Evolutionary conservation across 2,888 invertebrate genomes (phyloP).

Genomic region (Philhelius pedissequus): DNA sequence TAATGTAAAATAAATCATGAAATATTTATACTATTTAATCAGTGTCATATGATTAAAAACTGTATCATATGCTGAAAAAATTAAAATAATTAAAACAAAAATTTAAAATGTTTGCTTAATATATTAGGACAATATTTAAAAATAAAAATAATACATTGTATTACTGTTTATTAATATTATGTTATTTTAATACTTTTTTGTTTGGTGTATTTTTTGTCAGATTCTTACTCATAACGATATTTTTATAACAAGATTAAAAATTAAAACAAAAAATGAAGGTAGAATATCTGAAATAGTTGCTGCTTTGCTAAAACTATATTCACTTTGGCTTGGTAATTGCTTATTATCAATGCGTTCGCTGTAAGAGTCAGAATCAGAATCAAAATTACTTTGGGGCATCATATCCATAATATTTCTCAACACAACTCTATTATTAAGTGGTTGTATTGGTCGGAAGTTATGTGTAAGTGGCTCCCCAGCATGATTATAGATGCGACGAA

Average conservation of each 20-base stretch:
- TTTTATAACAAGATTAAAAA: slow-evolving; percentile 16
- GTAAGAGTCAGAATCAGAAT: background rate
- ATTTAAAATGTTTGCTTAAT: slow-evolving; percentile 1
- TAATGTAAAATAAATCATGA: too few relatives aligned
- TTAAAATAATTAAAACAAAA: background rate
- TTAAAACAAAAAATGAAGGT: background rate
- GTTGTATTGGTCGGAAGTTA: slow-evolving; percentile 91
- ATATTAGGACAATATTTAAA: slow-evolving; percentile 29
- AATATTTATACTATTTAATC: too few relatives aligned
- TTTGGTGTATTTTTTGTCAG: background rate
- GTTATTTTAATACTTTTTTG: slow-evolving; percentile 45
- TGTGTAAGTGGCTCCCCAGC: slow-evolving; percentile 85
- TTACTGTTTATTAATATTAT: slow-evolving; percentile 24
- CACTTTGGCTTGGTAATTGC: background rate
- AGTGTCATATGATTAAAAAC: too few relatives aligned
- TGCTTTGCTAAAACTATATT: slow-evolving; percentile 1
- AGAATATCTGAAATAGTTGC: background rate
- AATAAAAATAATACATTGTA: slow-evolving; percentile 60
- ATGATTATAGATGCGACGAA: slow-evolving; percentile 84
- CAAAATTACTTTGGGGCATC: background rate
- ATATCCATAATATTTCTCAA: slow-evolving; percentile 71
- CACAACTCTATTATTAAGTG: slow-evolving; percentile 85
- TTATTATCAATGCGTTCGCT: background rate
- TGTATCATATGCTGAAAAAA: background rate
- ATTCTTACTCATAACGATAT: background rate